These are phyloP conservation scores for Lipophrys pholis DNA, from an alignment of 2,113 vertebrate species.

Conservation along the genomic window DNA sequence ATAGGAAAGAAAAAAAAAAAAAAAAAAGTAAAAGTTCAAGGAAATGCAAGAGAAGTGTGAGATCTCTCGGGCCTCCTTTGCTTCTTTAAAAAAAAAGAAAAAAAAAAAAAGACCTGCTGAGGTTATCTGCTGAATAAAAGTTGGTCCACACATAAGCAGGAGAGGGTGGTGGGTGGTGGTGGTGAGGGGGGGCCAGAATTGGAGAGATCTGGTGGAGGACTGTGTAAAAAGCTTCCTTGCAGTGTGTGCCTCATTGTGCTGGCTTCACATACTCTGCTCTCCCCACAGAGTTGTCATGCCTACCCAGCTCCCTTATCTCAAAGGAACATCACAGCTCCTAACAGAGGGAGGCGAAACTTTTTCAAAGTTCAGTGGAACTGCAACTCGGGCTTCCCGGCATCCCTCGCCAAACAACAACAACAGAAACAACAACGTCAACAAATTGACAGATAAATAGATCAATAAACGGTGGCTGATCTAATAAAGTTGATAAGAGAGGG, in stretches of 20 bases:
- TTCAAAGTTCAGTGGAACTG: slow-evolving; percentile 69
- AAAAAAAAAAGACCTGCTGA: neutral
- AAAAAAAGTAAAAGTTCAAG: slow-evolving; percentile 8
- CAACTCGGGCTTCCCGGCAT: slow-evolving; percentile 61
- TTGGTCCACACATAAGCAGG: slow-evolving; percentile 49
- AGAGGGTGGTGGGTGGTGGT: slow-evolving; percentile 19
- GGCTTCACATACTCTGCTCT: slow-evolving; percentile 80
- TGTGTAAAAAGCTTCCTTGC: slow-evolving; percentile 78
- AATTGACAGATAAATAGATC: slow-evolving; percentile 29
- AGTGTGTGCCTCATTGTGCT: slow-evolving; percentile 82
- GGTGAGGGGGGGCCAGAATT: slow-evolving; percentile 36
- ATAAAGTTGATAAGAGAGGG: slow-evolving; percentile 48
- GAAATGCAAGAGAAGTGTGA: slow-evolving; percentile 12
- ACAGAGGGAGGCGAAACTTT: neutral
- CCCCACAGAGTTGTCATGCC: slow-evolving; percentile 83
- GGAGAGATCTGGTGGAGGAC: slow-evolving; percentile 64
- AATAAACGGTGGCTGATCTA: neutral
- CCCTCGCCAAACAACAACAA: slow-evolving; percentile 45
- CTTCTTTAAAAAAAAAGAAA: too few relatives aligned
- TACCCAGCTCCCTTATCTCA: slow-evolving; percentile 83
- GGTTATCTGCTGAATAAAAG: slow-evolving; percentile 74
- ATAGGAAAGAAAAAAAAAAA: neutral
- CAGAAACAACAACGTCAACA: slow-evolving; percentile 28
- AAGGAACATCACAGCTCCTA: slow-evolving; percentile 83
- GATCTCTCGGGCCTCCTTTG: slow-evolving; percentile 24